Conservation (phyloP, 1,140 invertebrate genomes). For the Leptinotarsa texana region DNA sequence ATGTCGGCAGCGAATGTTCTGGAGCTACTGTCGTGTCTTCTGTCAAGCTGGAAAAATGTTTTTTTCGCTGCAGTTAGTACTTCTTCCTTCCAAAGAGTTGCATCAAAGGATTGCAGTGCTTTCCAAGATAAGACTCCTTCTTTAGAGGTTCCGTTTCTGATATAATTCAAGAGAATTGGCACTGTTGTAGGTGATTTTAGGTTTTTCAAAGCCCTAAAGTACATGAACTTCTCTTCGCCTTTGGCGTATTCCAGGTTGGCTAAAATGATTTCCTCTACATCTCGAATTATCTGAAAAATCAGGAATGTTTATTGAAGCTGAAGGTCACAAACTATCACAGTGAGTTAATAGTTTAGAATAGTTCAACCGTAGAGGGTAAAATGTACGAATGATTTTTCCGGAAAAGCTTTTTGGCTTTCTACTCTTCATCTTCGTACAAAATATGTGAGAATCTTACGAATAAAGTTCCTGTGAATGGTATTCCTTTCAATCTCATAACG, state of each 20-base stretch:
- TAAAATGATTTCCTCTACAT: constrained; percentile 57
- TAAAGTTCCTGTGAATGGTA: too few species aligned
- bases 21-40: constrained; percentile 69
- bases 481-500: too few species aligned
- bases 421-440: too few species aligned
- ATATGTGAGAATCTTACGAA: too few species aligned
- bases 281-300: constrained; percentile 33
- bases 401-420: too few species aligned
- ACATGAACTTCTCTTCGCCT: constrained; percentile 64
- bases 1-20: constrained; percentile 74
- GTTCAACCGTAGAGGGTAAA: too few species aligned
- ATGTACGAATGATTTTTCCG: too few species aligned
- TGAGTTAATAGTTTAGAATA: too few species aligned
- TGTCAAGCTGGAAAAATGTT: constrained; percentile 69
- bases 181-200: constrained; percentile 63
- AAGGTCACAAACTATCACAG: too few species aligned
- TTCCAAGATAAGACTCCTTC: constrained; percentile 68
- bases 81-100: constrained; percentile 56
- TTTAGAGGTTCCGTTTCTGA: constrained; percentile 57
- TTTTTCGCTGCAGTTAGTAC: constrained; percentile 58
- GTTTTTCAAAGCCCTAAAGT: constrained; percentile 71
- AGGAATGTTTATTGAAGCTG: not conserved
- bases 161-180: constrained; percentile 60
- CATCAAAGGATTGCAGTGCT: constrained; percentile 63
- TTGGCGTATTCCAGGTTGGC: constrained; percentile 62